Conservation (phyloP, 1,140 invertebrate genomes). For the Bombus huntii region DNA sequence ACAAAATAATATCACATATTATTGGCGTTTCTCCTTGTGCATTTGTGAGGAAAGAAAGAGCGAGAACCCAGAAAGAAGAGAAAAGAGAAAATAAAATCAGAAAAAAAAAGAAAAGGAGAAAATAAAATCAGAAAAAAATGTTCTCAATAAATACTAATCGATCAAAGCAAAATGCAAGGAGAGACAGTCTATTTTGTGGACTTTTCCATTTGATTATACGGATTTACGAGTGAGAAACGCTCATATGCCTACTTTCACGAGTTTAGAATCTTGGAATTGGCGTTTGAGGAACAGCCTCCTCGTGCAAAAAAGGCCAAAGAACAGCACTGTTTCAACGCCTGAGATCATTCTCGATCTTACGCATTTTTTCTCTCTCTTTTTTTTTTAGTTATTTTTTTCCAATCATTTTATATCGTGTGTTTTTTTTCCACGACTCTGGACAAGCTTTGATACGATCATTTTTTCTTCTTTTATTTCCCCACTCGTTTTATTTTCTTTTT, state of each 20-base stretch:
- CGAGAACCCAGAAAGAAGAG: not conserved
- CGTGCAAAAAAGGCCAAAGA: conserved; percentile 57
- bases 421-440: conserved; percentile 29
- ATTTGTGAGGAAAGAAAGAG: not conserved
- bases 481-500: conserved; percentile 8
- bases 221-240: not conserved
- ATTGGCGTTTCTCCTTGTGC: conserved; percentile 44
- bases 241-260: not conserved
- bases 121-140: not conserved
- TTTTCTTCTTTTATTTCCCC: conserved; percentile 33
- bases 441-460: conserved; percentile 40
- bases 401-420: conserved; percentile 37
- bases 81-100: not conserved
- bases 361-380: not conserved
- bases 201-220: conserved; percentile 39
- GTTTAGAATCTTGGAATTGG: conserved; percentile 17
- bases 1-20: conserved; percentile 14
- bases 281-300: conserved; percentile 1
- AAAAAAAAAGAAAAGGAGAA: not conserved
- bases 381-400: not conserved
- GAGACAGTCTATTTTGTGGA: conserved; percentile 10
- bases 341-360: conserved; percentile 35
- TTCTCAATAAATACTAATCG: not conserved
- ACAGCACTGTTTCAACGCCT: conserved; percentile 25
- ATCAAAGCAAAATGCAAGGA: conserved; percentile 9